A percentile compares a stretch with the other conserved stretches of the same genome.
phyloP scores from a whole-genome alignment of 2,888 invertebrate species.

The Dolomedes plantarius region DNA sequence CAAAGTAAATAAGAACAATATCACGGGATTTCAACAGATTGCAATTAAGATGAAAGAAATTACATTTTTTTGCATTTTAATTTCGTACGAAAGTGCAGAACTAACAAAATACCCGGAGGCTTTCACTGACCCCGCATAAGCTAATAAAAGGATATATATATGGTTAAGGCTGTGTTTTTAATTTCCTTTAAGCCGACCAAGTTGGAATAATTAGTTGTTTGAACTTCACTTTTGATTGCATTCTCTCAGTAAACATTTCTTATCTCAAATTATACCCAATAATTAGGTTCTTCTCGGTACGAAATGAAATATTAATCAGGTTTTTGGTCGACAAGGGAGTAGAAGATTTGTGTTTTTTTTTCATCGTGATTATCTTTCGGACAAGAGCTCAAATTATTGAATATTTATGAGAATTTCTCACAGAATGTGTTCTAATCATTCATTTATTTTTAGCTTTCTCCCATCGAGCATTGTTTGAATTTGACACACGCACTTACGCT shows the following conservation, averaged over 20 bases:
- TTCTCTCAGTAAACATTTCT: constrained; percentile 47
- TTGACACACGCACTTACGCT: too few species aligned
- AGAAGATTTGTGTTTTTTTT: not conserved
- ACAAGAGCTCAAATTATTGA: not conserved
- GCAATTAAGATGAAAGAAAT: constrained; percentile 44
- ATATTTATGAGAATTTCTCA: constrained; percentile 17
- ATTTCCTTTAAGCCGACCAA: too few species aligned
- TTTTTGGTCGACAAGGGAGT: constrained; percentile 14
- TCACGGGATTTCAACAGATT: too few species aligned
- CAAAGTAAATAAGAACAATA: too few species aligned
- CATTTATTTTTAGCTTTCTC: too few species aligned
- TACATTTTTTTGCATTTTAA: constrained; percentile 45
- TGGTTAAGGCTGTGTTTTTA: too few species aligned
- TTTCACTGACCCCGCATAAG: constrained; percentile 28
- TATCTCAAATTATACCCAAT: constrained; percentile 44
- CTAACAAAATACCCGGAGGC: constrained; percentile 40
- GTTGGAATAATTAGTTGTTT: constrained; percentile 53
- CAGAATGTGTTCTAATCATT: not conserved
- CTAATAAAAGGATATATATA: not conserved
- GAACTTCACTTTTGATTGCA: constrained; percentile 44
- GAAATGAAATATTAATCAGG: constrained; percentile 62
- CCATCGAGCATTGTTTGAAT: too few species aligned
- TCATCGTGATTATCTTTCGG: not conserved
- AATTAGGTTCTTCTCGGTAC: constrained; percentile 50
- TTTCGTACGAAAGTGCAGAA: constrained; percentile 1